Evolutionary conservation across 2,797 vertebrate genomes (phyloP).

Genomic region (Coranthus polyacanthus): DNA sequence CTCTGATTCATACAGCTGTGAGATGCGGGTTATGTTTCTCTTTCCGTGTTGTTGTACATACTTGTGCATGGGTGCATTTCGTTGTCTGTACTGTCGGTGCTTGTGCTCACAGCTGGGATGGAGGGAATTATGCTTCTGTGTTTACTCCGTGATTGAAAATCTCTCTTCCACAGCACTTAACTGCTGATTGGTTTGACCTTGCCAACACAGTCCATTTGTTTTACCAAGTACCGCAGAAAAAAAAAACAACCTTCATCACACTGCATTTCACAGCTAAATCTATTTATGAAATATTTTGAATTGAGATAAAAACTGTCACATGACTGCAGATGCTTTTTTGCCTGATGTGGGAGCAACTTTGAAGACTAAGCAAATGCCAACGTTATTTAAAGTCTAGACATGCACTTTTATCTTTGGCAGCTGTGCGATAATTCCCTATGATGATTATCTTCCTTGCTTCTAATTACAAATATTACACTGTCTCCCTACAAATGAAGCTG

Average conservation of each 20-base stretch:
- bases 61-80: constrained; percentile 2
- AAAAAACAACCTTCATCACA: constrained; percentile 8
- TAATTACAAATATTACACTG: constrained; percentile 54
- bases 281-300: constrained; percentile 22
- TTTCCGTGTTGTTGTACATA: constrained; percentile 40
- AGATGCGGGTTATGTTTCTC: constrained; percentile 48
- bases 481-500: constrained; percentile 51
- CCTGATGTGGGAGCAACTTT: constrained; percentile 33
- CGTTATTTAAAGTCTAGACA: constrained; percentile 42
- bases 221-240: constrained; percentile 3
- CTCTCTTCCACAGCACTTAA: constrained; percentile 51
- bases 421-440: constrained; percentile 51
- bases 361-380: constrained; percentile 23
- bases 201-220: constrained; percentile 31
- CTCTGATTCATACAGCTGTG: constrained; percentile 57
- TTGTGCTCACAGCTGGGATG: constrained; percentile 38
- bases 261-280: constrained; percentile 12
- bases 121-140: constrained; percentile 47
- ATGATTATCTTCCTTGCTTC: constrained; percentile 42
- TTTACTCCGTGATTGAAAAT: constrained; percentile 62
- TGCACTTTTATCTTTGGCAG: constrained; percentile 52
- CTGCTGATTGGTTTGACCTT: constrained; percentile 64
- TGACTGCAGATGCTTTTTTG: constrained; percentile 14
- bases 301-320: constrained; percentile 13
- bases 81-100: constrained; percentile 17